Evolutionary conservation across 2,113 vertebrate species (phyloP).

Genomic region (Ammodytes marinus): DNA sequence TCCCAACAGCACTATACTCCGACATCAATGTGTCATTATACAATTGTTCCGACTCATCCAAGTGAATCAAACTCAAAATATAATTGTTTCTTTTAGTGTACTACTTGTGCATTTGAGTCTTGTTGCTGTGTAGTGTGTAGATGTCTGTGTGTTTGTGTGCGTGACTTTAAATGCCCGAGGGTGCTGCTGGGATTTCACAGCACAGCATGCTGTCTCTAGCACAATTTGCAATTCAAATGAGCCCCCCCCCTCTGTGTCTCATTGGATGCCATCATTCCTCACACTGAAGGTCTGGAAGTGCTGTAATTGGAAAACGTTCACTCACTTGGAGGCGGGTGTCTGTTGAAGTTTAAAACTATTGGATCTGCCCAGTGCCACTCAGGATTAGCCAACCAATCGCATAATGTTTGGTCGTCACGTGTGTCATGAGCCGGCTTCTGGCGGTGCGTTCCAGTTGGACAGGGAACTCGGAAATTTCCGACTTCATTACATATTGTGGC

Average conservation of each 20-base stretch:
- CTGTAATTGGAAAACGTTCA: no score
- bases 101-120: conserved; percentile 16
- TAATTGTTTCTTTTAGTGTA: neutral
- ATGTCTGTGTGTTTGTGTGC: conserved; percentile 50
- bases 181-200: conserved; percentile 64
- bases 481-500: no score
- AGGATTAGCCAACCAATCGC: no score
- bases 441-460: no score
- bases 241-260: conserved; percentile 46
- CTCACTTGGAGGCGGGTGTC: no score
- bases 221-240: conserved; percentile 81
- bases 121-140: conserved; percentile 1
- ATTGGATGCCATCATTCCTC: conserved; percentile 49
- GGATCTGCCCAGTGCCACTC: no score
- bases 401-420: no score
- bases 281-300: conserved; percentile 41
- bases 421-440: no score
- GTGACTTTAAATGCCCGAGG: conserved; percentile 51
- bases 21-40: neutral
- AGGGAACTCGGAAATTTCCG: no score
- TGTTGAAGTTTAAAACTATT: no score
- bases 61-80: neutral
- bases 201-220: conserved; percentile 59
- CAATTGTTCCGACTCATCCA: conserved; percentile 7
- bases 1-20: neutral